A percentile compares a stretch with the other conserved stretches of the same genome.
Conservation (phyloP, 23 tunicate genomes). For the Ascidia mentula region DNA sequence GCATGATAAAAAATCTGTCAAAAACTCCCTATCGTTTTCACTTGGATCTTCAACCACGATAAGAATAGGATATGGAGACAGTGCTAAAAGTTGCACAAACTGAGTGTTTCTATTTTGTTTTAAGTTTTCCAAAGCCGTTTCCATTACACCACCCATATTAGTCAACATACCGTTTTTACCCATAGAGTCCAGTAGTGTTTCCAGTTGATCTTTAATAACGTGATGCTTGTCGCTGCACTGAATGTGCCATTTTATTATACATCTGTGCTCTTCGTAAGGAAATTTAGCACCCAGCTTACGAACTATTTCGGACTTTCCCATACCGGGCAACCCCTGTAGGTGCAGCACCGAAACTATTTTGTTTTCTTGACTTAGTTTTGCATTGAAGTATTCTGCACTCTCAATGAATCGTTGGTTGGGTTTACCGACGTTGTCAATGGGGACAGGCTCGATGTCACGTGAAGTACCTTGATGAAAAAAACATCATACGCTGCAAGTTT, state of each 20-base stretch:
- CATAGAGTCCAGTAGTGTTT: background rate
- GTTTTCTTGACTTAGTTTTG: background rate
- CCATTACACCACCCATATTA: background rate
- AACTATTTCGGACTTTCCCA: background rate
- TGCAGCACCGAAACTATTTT: background rate
- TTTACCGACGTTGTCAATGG: background rate
- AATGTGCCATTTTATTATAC: background rate
- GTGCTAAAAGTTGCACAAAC: background rate
- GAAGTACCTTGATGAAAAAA: too few relatives aligned
- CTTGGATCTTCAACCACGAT: background rate
- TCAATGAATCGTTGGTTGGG: background rate
- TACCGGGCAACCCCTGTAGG: background rate
- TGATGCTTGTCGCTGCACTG: background rate
- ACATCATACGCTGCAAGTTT: too few relatives aligned
- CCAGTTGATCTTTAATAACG: background rate
- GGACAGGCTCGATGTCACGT: background rate
- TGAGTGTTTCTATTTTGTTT: background rate
- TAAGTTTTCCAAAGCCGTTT: background rate
- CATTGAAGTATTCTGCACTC: background rate
- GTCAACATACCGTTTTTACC: background rate
- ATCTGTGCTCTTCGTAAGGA: background rate
- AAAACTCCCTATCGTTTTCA: background rate
- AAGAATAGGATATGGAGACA: background rate
- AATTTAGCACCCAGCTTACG: background rate
- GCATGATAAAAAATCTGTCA: background rate